Evolutionary conservation across 2,113 vertebrate genomes (phyloP), one percentile per base, ranked within the genome.

Genomic region (mouse (Mus musculus)): DNA sequence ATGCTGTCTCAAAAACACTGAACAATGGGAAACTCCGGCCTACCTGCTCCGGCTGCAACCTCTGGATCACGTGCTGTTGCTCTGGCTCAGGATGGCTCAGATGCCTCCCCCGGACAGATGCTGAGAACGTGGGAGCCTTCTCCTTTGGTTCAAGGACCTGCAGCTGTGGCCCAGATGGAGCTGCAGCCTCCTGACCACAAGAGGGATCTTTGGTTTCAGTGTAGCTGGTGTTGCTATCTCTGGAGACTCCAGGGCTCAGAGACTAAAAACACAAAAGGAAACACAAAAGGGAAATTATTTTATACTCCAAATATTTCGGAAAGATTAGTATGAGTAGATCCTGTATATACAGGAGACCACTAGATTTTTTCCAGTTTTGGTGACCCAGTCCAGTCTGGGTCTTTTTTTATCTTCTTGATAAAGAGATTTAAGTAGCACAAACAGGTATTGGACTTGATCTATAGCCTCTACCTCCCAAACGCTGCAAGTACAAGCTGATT

Each of bases 11-110:
- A 80, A 80, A 90, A 77, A n/a, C 72, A 52, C 7, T 17, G 2
- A 33, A n/a, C 5, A 13, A 72, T 1, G 39, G 76, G 69, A 94
- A 93, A 87, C 76, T 39, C 49, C 71, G 24, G 81, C 39, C 61
- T 95, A 97, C 94, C 96, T 61, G 97, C 36, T 96, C 97, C 98
- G 81, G 97, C 97, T 95, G 94, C 97, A 98, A 89, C 98, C 96
- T 91, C 77, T 72, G 82, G 93, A 59, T 61, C 96, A 97, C 89
- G 90, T 88, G 94, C 98, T 99, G 97, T 98, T 98, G 88, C 95
- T 92, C 52, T 98, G 98, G 67, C 97, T 98, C 96, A 98, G 98
- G 95, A 98, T 99, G 98, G 95, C 98, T 99, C 97, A 97, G 95
- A 46, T 93, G 97, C 26, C 98, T 98, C 95, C 97, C 98, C 78